A percentile compares a stretch with the other conserved stretches of the same genome.
Conservation (phyloP, 2,113 vertebrate genomes). For the Myiozetetes cayanensis region DNA sequence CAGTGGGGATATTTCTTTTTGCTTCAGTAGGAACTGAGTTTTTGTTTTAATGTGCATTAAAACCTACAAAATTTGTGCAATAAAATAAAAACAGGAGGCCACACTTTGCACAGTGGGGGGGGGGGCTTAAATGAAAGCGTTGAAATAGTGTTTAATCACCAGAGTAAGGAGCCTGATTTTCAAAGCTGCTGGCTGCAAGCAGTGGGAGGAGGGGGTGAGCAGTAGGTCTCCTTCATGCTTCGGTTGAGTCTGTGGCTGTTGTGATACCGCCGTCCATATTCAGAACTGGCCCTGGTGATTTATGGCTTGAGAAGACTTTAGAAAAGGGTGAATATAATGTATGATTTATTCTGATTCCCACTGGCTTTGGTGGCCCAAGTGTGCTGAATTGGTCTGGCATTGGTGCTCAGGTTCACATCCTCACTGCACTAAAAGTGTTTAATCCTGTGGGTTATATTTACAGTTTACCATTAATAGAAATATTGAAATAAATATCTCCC, state of each 20-base stretch:
- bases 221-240: conserved; percentile 24
- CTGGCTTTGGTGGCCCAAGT: not conserved
- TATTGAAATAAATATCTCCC: not conserved
- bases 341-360: not conserved
- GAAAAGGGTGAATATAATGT: not conserved
- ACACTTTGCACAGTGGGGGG: not conserved
- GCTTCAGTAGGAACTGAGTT: not conserved
- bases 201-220: not conserved
- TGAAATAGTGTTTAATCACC: conserved; percentile 14
- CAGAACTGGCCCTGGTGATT: not conserved
- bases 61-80: not conserved
- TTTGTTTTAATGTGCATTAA: conserved; percentile 4
- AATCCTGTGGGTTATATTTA: not conserved
- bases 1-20: not conserved
- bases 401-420: not conserved
- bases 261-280: accelerated
- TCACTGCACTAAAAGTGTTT: not conserved
- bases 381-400: not conserved
- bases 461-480: not conserved
- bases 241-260: not conserved
- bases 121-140: not conserved
- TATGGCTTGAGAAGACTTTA: not conserved
- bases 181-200: not conserved
- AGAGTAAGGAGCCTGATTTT: conserved; percentile 26
- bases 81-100: conserved; percentile 32